A percentile compares a stretch with the other conserved stretches of the same genome.
Conservation (phyloP, 2,888 invertebrate genomes). For the Cantharis lateralis region DNA sequence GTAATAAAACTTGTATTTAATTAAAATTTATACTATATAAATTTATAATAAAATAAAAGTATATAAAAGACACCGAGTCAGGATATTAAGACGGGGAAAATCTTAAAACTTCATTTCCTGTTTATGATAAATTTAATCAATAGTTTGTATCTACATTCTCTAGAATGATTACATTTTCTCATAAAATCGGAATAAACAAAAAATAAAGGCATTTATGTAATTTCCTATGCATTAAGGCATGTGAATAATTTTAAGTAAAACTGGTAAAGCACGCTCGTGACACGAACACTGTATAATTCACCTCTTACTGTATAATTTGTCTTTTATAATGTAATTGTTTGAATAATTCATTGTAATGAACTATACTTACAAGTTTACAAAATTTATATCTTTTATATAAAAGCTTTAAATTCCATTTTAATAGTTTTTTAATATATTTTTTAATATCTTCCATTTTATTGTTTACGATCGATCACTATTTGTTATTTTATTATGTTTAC, state of each 20-base stretch:
- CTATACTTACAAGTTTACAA: slow-evolving; percentile 34
- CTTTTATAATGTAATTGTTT: slow-evolving; percentile 57
- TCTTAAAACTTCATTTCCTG: slow-evolving; percentile 33
- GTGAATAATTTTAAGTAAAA: slow-evolving; percentile 37
- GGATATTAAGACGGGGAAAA: slow-evolving; percentile 8
- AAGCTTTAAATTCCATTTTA: not conserved
- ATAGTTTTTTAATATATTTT: not conserved
- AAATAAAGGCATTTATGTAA: slow-evolving; percentile 13
- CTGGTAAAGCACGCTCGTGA: slow-evolving; percentile 50
- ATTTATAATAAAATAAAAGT: not conserved
- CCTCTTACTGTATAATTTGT: slow-evolving; percentile 54
- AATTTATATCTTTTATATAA: slow-evolving; percentile 36
- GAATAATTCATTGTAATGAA: slow-evolving; percentile 55
- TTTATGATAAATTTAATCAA: slow-evolving; percentile 33
- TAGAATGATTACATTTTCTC: slow-evolving; percentile 25
- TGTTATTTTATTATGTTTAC: slow-evolving; percentile 6
- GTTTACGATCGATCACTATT: not conserved
- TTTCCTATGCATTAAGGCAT: slow-evolving; percentile 27
- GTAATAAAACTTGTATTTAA: not conserved
- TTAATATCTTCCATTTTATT: not conserved
- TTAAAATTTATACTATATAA: not conserved
- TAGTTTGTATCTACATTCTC: slow-evolving; percentile 28
- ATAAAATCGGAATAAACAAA: slow-evolving; percentile 1
- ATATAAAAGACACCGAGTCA: not conserved
- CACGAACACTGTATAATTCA: slow-evolving; percentile 53